Conservation (phyloP, 1,140 invertebrate genomes). For the Phortica variegata region DNA sequence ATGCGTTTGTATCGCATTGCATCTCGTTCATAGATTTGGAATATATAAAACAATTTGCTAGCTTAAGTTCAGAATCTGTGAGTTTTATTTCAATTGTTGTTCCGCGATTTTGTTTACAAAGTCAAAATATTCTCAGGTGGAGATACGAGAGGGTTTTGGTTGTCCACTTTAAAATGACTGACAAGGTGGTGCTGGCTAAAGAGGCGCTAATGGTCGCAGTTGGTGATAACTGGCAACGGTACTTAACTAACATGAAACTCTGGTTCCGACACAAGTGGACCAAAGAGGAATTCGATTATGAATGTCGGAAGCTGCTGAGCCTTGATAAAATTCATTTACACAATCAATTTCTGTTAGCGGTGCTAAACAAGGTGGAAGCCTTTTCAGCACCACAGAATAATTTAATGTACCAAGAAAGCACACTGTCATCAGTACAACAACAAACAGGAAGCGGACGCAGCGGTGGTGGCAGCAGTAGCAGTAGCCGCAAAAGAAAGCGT, state of each 20-base stretch:
- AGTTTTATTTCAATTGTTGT: no score
- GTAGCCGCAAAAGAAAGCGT: constrained; percentile 61
- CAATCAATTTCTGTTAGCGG: constrained; percentile 78
- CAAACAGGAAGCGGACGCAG: constrained; percentile 14
- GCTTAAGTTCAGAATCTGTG: no score
- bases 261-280: constrained; percentile 75
- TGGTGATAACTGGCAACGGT: constrained; percentile 67
- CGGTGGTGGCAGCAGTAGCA: constrained; percentile 49
- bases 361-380: constrained; percentile 76
- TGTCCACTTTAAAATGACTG: no score
- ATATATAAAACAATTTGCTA: no score
- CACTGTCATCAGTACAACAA: constrained; percentile 28
- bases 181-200: constrained; percentile 58
- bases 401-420: constrained; percentile 7
- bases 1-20: no score
- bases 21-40: no score
- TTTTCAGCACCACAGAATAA: constrained; percentile 58
- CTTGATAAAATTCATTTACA: constrained; percentile 74
- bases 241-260: constrained; percentile 69
- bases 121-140: no score
- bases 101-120: no score
- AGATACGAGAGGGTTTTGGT: no score
- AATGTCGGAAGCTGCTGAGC: constrained; percentile 70
- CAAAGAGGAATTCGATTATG: constrained; percentile 78
- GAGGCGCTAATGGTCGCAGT: constrained; percentile 64